phyloP scores from a whole-genome alignment of 2,113 vertebrate genomes.

The Phoenicopterus ruber region DNA sequence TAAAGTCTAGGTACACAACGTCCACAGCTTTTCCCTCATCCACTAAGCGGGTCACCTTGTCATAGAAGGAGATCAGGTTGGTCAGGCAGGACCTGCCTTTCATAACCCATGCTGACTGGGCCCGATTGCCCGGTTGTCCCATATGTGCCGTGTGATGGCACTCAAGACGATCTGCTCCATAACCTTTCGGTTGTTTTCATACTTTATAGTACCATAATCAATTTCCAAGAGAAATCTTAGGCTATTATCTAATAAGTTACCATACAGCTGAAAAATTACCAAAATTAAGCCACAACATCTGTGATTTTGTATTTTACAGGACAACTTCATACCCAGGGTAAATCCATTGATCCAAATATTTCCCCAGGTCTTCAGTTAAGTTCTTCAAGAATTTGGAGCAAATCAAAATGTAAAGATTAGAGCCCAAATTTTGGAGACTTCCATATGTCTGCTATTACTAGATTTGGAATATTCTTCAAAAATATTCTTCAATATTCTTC shows the following conservation, averaged over 20 bases:
- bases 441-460: neutral
- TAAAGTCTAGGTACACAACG: too few species aligned
- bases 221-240: neutral
- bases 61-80: too few species aligned
- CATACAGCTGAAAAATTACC: neutral
- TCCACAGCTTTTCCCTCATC: too few species aligned
- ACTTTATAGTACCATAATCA: neutral
- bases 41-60: too few species aligned
- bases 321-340: neutral
- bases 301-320: neutral
- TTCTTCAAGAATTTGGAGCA: neutral
- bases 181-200: neutral
- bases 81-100: too few species aligned
- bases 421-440: neutral
- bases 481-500: neutral
- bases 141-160: too few species aligned
- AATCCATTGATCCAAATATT: neutral
- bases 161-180: too few species aligned
- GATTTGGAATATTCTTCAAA: neutral
- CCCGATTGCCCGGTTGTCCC: too few species aligned
- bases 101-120: too few species aligned
- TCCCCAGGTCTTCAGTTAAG: neutral
- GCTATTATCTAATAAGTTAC: neutral
- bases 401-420: neutral
- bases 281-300: neutral